Base-by-base conservation (phyloP, 2,888 invertebrate genomes). In the Bombyx huttoni region DNA sequence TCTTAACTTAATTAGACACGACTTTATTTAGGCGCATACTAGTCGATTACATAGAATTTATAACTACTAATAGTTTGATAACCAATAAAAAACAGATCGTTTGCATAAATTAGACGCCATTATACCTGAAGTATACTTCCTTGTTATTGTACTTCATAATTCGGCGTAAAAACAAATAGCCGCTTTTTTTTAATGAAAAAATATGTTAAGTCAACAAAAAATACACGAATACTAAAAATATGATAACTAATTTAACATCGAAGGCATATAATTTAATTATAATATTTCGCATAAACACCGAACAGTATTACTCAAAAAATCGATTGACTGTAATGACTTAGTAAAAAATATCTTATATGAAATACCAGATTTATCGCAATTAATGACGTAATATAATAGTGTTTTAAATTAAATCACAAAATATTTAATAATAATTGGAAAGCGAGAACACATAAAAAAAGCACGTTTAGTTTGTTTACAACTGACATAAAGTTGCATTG, bases 381-480 rank as follows among this genome's bases (percentile, higher is more conserved):
- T 40, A 40, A 7, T 40, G 40, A 40, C 40, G 40, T 40, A 40
- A 40, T 12, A 7, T 6, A 40, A 13, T 51, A 51, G 33, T 53
- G 47, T 49, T 51, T 49, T 49, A 65, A 62, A 60, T 59, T 56
- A 55, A 54, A 55, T 49, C 49, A 57, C 57, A 55, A 54, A 56
- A 51, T 49, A 49, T 60, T 65, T 62, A 61, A 24, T 24, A 24
- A 24, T 24, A 24, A 64, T 59, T 60, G 54, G 50, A 34, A 56
- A 57, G 64, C 76, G 72, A 75, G 66, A 65, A 59, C 67, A 40
- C 40, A 12, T 40, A 40, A 10, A 40, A 3, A 40, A 40, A 40
- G 8, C 40, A 40, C 12, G 3, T 40, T 10, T 40, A 12, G 40
- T 40, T 40, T 40, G 40, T 40, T 8, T 8, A 24, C 24, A 24